Conservation (phyloP, 2,797 vertebrate species). For the Coilia nasus region DNA sequence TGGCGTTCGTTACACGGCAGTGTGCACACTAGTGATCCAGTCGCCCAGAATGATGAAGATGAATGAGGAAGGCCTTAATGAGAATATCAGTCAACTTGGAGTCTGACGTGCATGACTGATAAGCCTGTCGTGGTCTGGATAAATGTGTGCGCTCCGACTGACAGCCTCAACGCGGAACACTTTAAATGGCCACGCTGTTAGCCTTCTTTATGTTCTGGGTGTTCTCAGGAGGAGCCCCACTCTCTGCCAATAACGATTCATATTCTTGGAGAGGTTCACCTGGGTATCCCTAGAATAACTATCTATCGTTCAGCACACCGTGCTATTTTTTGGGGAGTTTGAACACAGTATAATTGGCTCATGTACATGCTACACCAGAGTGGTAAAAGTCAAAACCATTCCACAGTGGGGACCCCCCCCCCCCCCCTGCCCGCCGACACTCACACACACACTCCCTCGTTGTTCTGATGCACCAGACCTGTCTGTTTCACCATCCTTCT, state of each 20-base stretch:
- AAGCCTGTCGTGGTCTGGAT: not conserved
- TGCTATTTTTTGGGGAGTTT: not conserved
- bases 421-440: too few relatives aligned
- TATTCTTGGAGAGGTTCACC: not conserved
- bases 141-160: not conserved
- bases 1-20: not conserved
- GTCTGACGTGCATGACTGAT: constrained; percentile 4
- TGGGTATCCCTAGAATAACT: not conserved
- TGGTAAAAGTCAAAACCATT: not conserved
- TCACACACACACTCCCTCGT: too few relatives aligned
- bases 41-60: not conserved
- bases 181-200: not conserved
- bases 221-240: not conserved
- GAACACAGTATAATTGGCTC: not conserved
- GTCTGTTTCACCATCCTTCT: not conserved
- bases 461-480: not conserved
- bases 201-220: not conserved
- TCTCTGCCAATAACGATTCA: not conserved
- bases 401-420: not conserved
- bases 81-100: not conserved
- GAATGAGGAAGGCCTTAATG: not conserved
- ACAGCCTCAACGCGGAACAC: not conserved
- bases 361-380: not conserved
- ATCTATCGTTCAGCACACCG: not conserved
- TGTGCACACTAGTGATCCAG: not conserved